These are phyloP conservation scores for Dendropsophus ebraccatus DNA, from an alignment of 2,113 vertebrate genomes.

Conservation along the genomic window DNA sequence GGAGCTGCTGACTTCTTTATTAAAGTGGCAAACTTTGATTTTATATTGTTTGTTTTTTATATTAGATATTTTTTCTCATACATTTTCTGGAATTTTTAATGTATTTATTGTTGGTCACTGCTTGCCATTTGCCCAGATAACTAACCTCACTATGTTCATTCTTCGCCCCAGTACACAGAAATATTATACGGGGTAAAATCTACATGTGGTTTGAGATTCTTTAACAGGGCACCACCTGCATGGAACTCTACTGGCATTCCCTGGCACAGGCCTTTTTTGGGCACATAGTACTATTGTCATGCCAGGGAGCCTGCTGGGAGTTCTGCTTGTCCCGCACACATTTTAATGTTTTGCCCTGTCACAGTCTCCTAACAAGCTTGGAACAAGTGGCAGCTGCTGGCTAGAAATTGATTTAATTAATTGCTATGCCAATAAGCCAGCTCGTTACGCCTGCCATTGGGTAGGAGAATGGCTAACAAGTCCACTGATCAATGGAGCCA, in stretches of 20 bases:
- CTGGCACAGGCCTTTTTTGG: conserved; percentile 33
- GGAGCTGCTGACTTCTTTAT: conserved; percentile 65
- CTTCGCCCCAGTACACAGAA: background rate
- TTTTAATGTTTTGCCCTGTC: conserved; percentile 32
- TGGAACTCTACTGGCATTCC: background rate
- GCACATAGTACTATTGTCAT: conserved; percentile 44
- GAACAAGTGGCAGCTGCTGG: conserved; percentile 85
- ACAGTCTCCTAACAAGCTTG: conserved; percentile 48
- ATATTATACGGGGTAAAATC: background rate
- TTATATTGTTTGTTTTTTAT: background rate
- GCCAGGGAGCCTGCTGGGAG: conserved; percentile 65
- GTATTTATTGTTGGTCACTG: background rate
- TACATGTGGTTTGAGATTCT: background rate
- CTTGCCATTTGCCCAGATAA: background rate
- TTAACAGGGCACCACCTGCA: background rate
- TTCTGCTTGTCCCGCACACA: conserved; percentile 34
- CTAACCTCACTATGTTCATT: background rate
- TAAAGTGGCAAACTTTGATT: conserved; percentile 68
- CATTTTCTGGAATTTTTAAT: background rate
- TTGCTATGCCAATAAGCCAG: conserved; percentile 99
- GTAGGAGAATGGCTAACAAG: conserved; percentile 97
- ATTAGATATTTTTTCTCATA: background rate
- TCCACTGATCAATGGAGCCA: conserved; percentile 98
- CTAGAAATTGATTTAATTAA: conserved; percentile 99
- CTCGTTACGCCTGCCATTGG: conserved; percentile 99